These are phyloP conservation scores for Scortum barcoo DNA, from an alignment of 2,113 vertebrate genomes.

Conservation along the genomic window DNA sequence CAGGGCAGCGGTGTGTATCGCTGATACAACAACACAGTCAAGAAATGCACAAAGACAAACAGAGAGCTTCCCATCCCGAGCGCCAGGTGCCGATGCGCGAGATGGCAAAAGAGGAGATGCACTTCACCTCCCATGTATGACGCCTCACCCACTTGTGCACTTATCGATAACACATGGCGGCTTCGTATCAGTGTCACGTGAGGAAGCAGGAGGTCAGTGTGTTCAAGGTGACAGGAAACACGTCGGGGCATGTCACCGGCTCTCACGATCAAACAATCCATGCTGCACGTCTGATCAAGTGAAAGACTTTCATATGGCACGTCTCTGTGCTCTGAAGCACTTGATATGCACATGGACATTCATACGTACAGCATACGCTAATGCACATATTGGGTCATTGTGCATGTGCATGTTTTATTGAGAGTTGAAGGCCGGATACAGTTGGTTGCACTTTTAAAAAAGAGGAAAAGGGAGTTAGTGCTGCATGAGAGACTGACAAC, in stretches of 20 bases:
- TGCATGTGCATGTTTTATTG: conserved; percentile 7
- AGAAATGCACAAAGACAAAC: conserved; percentile 41
- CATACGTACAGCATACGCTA: neutral
- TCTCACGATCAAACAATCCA: conserved; percentile 15
- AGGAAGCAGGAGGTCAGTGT: conserved; percentile 53
- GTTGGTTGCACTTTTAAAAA: conserved; percentile 20
- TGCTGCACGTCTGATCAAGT: conserved; percentile 15
- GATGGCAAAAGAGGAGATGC: conserved; percentile 62
- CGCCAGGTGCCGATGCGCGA: conserved; percentile 58
- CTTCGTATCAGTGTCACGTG: conserved; percentile 42
- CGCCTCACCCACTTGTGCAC: conserved; percentile 50
- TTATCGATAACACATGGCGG: conserved; percentile 44
- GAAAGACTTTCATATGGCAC: conserved; percentile 17
- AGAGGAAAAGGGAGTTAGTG: conserved; percentile 12
- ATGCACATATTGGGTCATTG: neutral
- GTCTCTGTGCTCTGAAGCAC: conserved; percentile 17
- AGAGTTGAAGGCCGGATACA: conserved; percentile 23
- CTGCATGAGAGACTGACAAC: neutral
- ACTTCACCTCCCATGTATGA: conserved; percentile 76
- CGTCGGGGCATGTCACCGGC: conserved; percentile 34
- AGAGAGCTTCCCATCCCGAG: conserved; percentile 34
- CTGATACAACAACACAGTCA: conserved; percentile 64
- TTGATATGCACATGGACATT: conserved; percentile 12
- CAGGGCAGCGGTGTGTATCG: conserved; percentile 56
- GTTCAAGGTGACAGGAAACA: conserved; percentile 50